A percentile compares a stretch with the other conserved stretches of the same genome.
Evolutionary conservation across 2,113 vertebrate genomes (phyloP).

Genomic region (Burhinus oedicnemus): DNA sequence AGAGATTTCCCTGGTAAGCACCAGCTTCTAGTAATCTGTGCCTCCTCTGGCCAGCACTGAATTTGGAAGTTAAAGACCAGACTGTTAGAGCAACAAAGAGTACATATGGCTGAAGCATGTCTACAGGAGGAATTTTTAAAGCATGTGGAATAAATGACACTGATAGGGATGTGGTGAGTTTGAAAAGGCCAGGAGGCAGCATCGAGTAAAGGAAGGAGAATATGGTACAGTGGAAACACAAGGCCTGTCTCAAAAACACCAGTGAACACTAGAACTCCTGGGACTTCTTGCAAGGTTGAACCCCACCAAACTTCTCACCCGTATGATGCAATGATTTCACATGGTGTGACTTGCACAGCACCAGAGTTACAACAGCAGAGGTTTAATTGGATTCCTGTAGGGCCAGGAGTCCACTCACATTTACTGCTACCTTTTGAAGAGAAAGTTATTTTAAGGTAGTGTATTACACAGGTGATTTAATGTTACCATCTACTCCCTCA

Average conservation of each 20-base stretch:
- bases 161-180: background rate
- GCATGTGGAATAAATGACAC: background rate
- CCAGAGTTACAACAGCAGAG: background rate
- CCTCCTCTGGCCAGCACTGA: background rate
- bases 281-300: background rate
- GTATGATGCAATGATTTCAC: background rate
- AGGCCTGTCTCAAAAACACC: background rate
- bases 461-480: background rate
- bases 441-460: background rate
- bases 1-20: background rate
- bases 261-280: background rate
- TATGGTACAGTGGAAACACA: background rate
- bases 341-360: background rate
- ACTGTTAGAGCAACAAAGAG: background rate
- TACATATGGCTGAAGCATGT: background rate
- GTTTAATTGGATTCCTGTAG: background rate
- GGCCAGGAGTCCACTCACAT: background rate
- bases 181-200: background rate
- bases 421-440: background rate
- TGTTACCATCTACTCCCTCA: background rate
- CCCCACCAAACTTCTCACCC: background rate
- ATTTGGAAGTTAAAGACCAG: background rate
- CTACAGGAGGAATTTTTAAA: background rate
- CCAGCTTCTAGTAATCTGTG: background rate
- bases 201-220: background rate